Evolutionary conservation across 2,888 invertebrate species (phyloP), one percentile per base, ranked within the genome.

Genomic region (Cabera pusaria): DNA sequence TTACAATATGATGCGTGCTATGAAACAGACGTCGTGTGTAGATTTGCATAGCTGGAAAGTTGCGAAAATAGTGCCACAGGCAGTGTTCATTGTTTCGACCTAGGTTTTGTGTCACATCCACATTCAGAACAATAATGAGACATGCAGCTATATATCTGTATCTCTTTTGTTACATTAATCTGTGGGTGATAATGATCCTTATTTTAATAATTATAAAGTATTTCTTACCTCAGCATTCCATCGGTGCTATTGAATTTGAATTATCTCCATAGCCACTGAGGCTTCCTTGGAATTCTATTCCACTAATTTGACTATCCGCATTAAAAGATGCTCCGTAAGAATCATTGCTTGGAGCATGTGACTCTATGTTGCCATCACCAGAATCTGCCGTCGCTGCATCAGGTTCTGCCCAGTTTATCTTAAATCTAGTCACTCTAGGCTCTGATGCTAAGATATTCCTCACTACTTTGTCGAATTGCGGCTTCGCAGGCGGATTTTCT

Each of bases 391-490:
- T 68, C 0, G 61, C 72, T 7, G 83, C 90, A 25, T 91, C 91
- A 0, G 91, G 86, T 47, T 96, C 96, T 43, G 96, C 98, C 98
- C 98, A 99, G 70, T 98, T 98, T 29, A 98, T 98, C 87, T 98
- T 98, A 78, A 98, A 98, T 32, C 88, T 91, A 1, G 98, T 99
- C 1, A 99, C 98, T 64, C 98, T 90, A 0, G 98, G 98, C 80
- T 97, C 95, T 1, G 96, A 95, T 0, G 96, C 97, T 17, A 96
- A 77, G 44, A 96, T 96, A 78, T 96, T 96, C 53, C 96, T 90
- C 22, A 92, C 90, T 6, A 98, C 96, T 90, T 98, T 98, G 66
- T 98, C 97, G 78, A 98, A 98, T 49, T 95, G 93, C 1, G 99
- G 98, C 44, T 94, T 94, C 2, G 96, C 90, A 4, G 99, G 99